These are phyloP conservation scores for Polia nebulosa DNA, from an alignment of 2,888 invertebrate genomes.

Conservation along the genomic window DNA sequence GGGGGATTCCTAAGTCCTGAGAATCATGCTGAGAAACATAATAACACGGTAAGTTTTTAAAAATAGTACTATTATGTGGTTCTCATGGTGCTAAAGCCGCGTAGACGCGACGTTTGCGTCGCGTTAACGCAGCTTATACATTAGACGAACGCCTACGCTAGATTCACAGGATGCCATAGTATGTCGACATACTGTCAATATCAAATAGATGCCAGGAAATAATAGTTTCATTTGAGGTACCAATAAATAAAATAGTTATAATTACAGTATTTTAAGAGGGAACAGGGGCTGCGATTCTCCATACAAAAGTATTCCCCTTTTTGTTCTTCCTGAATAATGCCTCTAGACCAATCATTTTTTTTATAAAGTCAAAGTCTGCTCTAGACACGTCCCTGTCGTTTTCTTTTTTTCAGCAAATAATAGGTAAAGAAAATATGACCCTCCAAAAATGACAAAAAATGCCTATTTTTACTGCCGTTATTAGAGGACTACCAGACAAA, in stretches of 20 bases:
- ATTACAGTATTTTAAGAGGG: neutral
- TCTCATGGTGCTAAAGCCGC: neutral
- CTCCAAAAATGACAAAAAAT: too few relatives aligned
- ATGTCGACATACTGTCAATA: neutral
- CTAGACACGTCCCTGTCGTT: too few relatives aligned
- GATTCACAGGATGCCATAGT: neutral
- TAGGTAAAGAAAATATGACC: too few relatives aligned
- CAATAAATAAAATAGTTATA: neutral
- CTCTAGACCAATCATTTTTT: too few relatives aligned
- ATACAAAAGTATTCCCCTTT: too few relatives aligned
- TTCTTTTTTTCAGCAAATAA: too few relatives aligned
- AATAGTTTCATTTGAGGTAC: neutral
- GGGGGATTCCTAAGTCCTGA: slow-evolving; percentile 88
- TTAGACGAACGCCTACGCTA: neutral
- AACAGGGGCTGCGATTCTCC: too few relatives aligned
- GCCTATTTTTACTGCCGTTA: too few relatives aligned
- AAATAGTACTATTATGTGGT: neutral
- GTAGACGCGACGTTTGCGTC: neutral
- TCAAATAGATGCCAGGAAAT: neutral
- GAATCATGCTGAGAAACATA: slow-evolving; percentile 85
- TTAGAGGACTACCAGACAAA: too few relatives aligned
- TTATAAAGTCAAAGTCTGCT: too few relatives aligned
- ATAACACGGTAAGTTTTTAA: slow-evolving; percentile 79
- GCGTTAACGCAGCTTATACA: neutral
- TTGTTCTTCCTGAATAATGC: too few relatives aligned